Percentiles rank a stretch among this genome's conserved stretches.
Evolutionary conservation across 2,113 vertebrate species (phyloP).

Genomic region (Labeo catla): DNA sequence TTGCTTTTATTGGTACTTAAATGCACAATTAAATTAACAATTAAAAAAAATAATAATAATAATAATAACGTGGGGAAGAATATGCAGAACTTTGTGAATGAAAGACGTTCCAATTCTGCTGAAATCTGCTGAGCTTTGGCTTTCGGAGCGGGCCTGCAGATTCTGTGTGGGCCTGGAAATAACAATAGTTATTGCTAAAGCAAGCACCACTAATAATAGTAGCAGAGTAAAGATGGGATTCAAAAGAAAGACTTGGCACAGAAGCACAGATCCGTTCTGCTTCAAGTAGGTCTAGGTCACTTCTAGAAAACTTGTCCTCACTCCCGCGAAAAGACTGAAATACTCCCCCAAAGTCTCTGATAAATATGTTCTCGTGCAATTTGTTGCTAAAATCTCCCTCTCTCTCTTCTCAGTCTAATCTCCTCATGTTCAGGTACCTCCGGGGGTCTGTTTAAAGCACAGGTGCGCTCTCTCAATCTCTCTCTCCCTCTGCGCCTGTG

Average conservation of each 20-base stretch:
- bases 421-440: constrained; percentile 40
- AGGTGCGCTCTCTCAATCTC: constrained; percentile 51
- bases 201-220: constrained; percentile 11
- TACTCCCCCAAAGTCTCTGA: constrained; percentile 5
- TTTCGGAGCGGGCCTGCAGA: neutral
- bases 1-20: neutral
- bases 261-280: neutral
- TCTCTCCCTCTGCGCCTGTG: constrained; percentile 8
- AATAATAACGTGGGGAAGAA: neutral
- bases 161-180: constrained; percentile 23
- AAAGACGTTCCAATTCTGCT: neutral
- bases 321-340: neutral
- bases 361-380: constrained; percentile 15
- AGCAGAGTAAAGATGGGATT: constrained; percentile 22
- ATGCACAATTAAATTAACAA: neutral
- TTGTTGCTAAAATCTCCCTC: neutral
- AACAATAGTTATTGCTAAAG: constrained; percentile 20
- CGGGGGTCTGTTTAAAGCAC: constrained; percentile 46
- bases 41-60: too few species aligned
- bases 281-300: constrained; percentile 31
- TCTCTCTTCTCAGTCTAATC: constrained; percentile 19
- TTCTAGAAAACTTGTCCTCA: constrained; percentile 14
- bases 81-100: constrained; percentile 1
- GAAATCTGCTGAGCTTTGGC: neutral
- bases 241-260: constrained; percentile 31